Conservation (phyloP, 2,888 invertebrate genomes). For the Barypeithes pellucidus region DNA sequence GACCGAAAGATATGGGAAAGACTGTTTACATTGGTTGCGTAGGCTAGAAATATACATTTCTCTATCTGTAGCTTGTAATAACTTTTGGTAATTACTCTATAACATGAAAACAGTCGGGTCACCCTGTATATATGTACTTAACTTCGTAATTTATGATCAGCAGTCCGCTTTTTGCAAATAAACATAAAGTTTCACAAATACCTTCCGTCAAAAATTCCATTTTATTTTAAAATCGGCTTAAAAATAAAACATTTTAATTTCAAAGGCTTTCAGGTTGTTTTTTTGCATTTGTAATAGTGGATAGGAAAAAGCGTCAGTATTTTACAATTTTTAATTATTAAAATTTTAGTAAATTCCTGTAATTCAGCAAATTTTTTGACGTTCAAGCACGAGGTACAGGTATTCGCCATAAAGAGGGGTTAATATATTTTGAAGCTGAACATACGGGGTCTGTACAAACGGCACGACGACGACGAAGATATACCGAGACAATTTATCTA, state of each 20-base stretch:
- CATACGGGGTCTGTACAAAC: background rate
- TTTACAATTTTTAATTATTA: constrained; percentile 27
- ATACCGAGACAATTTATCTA: too few relatives aligned
- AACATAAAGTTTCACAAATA: background rate
- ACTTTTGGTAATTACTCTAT: too few relatives aligned
- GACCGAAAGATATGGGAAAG: too few relatives aligned
- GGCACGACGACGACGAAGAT: background rate
- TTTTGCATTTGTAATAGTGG: background rate
- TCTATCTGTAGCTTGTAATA: too few relatives aligned
- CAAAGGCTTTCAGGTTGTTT: background rate
- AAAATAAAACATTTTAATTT: constrained; percentile 5
- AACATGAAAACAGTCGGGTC: too few relatives aligned
- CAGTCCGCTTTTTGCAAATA: too few relatives aligned
- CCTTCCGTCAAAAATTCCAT: background rate
- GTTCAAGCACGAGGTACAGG: background rate
- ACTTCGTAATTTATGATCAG: too few relatives aligned
- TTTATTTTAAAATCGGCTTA: background rate
- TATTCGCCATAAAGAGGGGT: background rate
- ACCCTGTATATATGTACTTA: too few relatives aligned
- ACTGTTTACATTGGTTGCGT: too few relatives aligned
- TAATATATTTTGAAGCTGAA: constrained; percentile 6
- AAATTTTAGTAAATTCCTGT: constrained; percentile 25
- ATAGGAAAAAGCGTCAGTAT: background rate
- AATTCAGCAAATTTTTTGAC: constrained; percentile 31
- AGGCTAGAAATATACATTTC: too few relatives aligned